Evolutionary conservation across 2,113 vertebrate species (phyloP).

Genomic region (Mionectes macconnelli): DNA sequence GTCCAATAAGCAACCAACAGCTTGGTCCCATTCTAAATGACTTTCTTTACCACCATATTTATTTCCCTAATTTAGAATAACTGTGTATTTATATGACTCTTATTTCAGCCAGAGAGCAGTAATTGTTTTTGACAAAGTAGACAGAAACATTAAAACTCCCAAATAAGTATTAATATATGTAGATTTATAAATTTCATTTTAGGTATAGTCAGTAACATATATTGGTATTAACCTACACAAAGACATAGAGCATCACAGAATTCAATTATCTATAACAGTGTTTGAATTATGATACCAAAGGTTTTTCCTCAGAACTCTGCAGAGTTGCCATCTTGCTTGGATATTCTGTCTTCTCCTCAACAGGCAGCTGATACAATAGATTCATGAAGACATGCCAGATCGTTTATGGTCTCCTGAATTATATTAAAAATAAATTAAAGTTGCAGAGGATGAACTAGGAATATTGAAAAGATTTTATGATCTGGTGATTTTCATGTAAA

Average conservation of each 20-base stretch:
- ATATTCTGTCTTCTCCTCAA: neutral
- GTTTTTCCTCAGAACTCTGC: neutral
- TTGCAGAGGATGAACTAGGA: neutral
- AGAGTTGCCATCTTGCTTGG: neutral
- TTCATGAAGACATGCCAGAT: neutral
- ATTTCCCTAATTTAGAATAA: neutral
- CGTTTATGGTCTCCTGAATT: neutral
- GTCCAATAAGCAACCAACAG: neutral
- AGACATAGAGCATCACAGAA: neutral
- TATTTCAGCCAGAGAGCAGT: neutral
- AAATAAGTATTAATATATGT: neutral
- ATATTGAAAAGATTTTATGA: neutral
- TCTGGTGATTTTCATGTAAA: neutral
- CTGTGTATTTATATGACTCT: neutral
- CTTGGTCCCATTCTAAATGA: neutral
- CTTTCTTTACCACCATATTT: neutral
- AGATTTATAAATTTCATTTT: neutral
- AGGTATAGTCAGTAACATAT: neutral
- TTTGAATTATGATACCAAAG: neutral
- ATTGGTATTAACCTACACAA: neutral
- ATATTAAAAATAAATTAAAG: constrained; percentile 11
- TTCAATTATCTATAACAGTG: neutral
- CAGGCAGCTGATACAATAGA: neutral
- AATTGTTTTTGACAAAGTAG: neutral
- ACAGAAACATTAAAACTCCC: neutral